Conservation (phyloP, 2,797 vertebrate genomes). For the Allenopithecus nigroviridis region DNA sequence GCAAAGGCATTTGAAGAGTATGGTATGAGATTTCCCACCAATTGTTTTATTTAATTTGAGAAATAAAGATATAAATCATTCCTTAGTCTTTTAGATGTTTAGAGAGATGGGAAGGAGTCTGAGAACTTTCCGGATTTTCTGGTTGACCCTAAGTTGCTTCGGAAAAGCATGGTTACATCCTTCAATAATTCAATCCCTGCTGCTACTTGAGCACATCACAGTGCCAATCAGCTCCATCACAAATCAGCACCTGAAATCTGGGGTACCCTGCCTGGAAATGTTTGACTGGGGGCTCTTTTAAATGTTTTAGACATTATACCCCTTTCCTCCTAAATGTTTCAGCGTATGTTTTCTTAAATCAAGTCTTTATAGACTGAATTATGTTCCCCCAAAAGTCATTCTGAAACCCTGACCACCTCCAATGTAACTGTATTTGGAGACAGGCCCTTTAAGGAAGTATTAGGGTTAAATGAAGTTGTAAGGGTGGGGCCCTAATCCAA, state of each 20-base stretch:
- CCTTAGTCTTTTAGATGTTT: background rate
- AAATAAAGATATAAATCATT: background rate
- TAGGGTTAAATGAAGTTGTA: background rate
- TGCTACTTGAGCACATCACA: background rate
- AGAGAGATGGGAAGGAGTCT: background rate
- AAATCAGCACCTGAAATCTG: background rate
- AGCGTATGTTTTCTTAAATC: background rate
- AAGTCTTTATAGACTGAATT: background rate
- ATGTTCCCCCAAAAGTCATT: background rate
- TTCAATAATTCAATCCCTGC: background rate
- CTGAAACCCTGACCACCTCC: background rate
- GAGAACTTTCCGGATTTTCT: background rate
- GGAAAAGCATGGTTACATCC: background rate
- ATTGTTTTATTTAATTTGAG: background rate
- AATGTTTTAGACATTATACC: background rate
- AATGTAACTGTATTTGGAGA: background rate
- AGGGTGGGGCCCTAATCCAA: background rate
- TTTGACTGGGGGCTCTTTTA: background rate
- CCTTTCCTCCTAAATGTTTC: background rate
- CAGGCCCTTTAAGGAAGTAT: background rate
- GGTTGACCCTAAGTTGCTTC: background rate
- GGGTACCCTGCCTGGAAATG: background rate
- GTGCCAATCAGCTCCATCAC: background rate
- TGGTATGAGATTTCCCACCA: background rate
- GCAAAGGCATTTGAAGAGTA: background rate